Percentiles rank a stretch among this genome's conserved stretches.
Conservation (phyloP, 1,140 invertebrate species). For the Orchestia grillus region DNA sequence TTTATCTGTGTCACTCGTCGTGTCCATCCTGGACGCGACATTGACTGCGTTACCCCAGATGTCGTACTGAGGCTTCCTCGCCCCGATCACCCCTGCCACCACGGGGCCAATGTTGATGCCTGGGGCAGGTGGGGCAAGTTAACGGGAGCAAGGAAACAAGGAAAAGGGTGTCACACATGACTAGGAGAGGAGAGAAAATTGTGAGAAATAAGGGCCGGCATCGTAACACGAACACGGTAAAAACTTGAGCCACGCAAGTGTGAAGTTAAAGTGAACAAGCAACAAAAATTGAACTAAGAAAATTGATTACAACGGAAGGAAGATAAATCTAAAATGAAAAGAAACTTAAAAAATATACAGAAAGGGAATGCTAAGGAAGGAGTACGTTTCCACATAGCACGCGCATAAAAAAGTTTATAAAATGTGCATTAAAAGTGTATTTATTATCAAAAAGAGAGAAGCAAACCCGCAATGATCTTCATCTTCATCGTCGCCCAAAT, state of each 20-base stretch:
- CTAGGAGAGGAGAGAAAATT: no score
- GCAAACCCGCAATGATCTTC: no score
- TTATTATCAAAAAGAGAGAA: no score
- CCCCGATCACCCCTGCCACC: constrained; percentile 95
- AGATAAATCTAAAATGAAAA: not conserved
- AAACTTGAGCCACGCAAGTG: no score
- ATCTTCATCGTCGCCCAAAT: no score
- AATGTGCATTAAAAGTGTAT: no score
- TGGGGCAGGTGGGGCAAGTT: constrained; percentile 69
- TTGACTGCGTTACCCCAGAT: constrained; percentile 97
- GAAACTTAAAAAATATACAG: not conserved
- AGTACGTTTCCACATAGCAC: not conserved
- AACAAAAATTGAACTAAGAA: not conserved
- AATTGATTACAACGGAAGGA: not conserved
- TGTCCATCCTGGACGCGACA: constrained; percentile 83
- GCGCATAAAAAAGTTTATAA: no score
- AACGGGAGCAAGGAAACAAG: no score
- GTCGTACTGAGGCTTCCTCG: constrained; percentile 91
- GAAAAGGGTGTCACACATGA: no score
- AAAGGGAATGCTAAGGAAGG: not conserved
- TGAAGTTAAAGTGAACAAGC: not conserved
- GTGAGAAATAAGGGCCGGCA: no score
- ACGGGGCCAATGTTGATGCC: constrained; percentile 95
- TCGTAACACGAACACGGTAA: no score
- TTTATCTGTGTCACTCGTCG: constrained; percentile 82